phyloP scores from a whole-genome alignment of 2,113 vertebrate species.

The Cisticola juncidis region DNA sequence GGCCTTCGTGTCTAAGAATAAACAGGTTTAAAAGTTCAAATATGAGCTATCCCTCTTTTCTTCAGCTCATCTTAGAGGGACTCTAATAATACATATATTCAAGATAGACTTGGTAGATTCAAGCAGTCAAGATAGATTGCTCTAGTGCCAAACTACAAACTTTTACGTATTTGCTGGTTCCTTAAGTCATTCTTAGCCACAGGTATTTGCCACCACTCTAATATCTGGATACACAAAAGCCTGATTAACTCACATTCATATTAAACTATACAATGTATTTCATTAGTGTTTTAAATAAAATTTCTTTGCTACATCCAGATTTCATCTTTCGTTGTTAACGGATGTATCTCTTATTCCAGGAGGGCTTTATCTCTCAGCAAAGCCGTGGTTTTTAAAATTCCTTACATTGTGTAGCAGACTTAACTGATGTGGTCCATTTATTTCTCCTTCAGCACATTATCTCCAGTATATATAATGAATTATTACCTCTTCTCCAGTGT shows the following conservation, averaged over 20 bases:
- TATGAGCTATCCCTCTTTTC: not conserved
- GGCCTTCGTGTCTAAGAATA: not conserved
- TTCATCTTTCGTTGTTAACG: not conserved
- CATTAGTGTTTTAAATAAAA: not conserved
- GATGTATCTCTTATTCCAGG: not conserved
- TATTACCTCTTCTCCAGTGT: slow-evolving; percentile 20
- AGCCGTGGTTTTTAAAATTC: slow-evolving; percentile 26
- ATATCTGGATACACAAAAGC: not conserved
- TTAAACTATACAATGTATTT: not conserved
- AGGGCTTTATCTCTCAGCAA: not conserved
- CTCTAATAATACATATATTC: not conserved
- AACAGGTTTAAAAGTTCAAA: not conserved
- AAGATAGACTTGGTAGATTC: not conserved
- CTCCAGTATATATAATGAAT: slow-evolving; percentile 48
- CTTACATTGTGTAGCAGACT: not conserved
- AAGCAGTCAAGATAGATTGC: not conserved
- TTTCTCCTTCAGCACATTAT: slow-evolving; percentile 40
- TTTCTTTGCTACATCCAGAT: not conserved
- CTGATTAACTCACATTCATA: not conserved
- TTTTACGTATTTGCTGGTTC: not conserved
- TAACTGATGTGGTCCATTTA: slow-evolving; percentile 49
- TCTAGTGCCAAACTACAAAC: not conserved
- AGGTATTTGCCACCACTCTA: not conserved
- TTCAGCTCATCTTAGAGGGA: not conserved
- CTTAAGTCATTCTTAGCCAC: not conserved